These are phyloP conservation scores for Zaprionus capensis DNA, from an alignment of 1,140 invertebrate genomes.

Conservation along the genomic window DNA sequence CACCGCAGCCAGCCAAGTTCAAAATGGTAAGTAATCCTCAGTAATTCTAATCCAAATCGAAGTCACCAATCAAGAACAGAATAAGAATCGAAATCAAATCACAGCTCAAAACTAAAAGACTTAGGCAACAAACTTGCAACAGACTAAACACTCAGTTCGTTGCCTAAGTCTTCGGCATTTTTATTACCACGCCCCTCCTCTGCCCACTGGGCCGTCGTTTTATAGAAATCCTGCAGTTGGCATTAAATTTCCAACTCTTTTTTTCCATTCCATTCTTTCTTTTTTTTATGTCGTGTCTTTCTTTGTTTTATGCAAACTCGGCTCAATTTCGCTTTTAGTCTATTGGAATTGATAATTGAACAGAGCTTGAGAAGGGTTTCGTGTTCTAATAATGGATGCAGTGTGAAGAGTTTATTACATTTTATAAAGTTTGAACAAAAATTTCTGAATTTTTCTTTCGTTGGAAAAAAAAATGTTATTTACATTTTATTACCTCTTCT, in stretches of 20 bases:
- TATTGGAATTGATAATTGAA: not conserved
- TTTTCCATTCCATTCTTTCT: not conserved
- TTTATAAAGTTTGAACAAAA: too few relatives aligned
- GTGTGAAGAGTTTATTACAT: too few relatives aligned
- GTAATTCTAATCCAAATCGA: not conserved
- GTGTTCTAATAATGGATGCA: not conserved
- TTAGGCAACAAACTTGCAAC: not conserved
- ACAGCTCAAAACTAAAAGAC: constrained; percentile 23
- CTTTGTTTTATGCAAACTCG: constrained; percentile 3
- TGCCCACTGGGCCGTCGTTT: not conserved
- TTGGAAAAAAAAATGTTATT: too few relatives aligned
- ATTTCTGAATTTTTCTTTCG: too few relatives aligned
- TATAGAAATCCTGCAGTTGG: not conserved
- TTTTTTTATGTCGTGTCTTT: constrained; percentile 3
- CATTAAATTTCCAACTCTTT: constrained; percentile 1
- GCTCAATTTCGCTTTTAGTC: constrained; percentile 6
- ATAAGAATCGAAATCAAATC: not conserved
- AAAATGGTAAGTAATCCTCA: constrained; percentile 73
- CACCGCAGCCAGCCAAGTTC: constrained; percentile 63
- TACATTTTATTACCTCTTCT: too few relatives aligned
- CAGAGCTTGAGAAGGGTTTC: not conserved
- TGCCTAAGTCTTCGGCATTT: not conserved
- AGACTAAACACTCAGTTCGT: not conserved
- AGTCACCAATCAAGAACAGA: too few relatives aligned
- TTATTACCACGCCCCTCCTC: not conserved